Evolutionary conservation across 2,113 vertebrate species (phyloP).

Genomic region (Hassar affinis): DNA sequence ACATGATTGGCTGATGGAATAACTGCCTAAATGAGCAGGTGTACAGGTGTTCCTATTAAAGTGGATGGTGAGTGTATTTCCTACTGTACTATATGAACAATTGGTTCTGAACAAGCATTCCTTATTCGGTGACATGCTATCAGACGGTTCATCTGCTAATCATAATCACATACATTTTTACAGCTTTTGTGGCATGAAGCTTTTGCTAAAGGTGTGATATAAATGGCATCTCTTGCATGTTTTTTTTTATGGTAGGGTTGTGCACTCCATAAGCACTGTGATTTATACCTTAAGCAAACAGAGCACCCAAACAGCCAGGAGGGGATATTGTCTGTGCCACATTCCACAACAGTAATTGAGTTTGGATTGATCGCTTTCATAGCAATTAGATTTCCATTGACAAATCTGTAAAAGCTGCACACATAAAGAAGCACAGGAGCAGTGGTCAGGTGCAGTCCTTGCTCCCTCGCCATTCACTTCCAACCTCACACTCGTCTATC

Average conservation of each 20-base stretch:
- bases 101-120: neutral
- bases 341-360: slow-evolving; percentile 62
- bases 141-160: neutral
- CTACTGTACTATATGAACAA: neutral
- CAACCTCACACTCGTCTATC: slow-evolving; percentile 33
- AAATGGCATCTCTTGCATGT: slow-evolving; percentile 25
- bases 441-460: slow-evolving; percentile 53
- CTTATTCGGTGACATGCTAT: neutral
- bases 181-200: neutral
- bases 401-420: slow-evolving; percentile 58
- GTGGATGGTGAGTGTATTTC: neutral
- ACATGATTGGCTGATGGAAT: too few relatives aligned
- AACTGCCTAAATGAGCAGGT: too few relatives aligned
- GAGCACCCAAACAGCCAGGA: slow-evolving; percentile 56
- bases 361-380: slow-evolving; percentile 66
- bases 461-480: slow-evolving; percentile 55
- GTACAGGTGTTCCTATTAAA: too few relatives aligned
- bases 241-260: slow-evolving; percentile 29
- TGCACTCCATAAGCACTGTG: slow-evolving; percentile 37
- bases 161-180: slow-evolving; percentile 5
- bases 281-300: slow-evolving; percentile 55
- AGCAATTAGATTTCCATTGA: slow-evolving; percentile 69
- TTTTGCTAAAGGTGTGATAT: slow-evolving; percentile 22
- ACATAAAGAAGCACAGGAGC: slow-evolving; percentile 45
- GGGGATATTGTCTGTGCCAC: slow-evolving; percentile 48